Base-by-base conservation (phyloP, 2,797 vertebrate genomes). In the Pseudochaenichthys georgianus region DNA sequence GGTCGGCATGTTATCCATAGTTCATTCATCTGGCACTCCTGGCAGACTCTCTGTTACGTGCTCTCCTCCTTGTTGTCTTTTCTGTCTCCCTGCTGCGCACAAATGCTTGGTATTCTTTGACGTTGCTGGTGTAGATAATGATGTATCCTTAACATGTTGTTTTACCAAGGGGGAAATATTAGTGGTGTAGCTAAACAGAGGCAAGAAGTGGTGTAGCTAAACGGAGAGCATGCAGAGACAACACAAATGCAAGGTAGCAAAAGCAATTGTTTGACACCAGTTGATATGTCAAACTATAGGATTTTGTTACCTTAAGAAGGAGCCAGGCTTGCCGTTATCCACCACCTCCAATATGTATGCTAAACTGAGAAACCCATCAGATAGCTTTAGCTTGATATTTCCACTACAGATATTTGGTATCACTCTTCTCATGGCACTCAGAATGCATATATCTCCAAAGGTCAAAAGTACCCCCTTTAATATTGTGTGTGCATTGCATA, bases 191-290 rank as follows among this genome's bases (percentile, higher is more conserved):
- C 23, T 28, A 28, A 28, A 28, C 23, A 28, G 23, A 28, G 23
- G 23, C 23, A 28, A 28, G 23, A 28, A 28, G 28, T 28, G 28
- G 28, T 28, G 28, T 28, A 28, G 28, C 28, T 28, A 28, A 28
- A 28, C 28, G 3, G 28, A 28, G 28, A 28, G 3, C 28, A 28
- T 28, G 28, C 28, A 28, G 28, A 28, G 28, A 28, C 28, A 53
- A 54, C n/a, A 62, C 17, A 54, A 31, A 67, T 45, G 19, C 19
- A 52, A 23, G 65, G 38, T 11, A n/a, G 51, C 42, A n/a, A 19
- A 50, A 19, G 28, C 28, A 12, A 19, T 13, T 4, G 7, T 34
- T 34, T 34, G 34, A 34, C 34, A 34, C 5, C 8, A 34, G 34
- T 34, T 5, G 34, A 34, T 34, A 34, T 34, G 5, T 52, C 16